Evolutionary conservation across 2,113 vertebrate species (phyloP).

Genomic region (Nibea coibor): DNA sequence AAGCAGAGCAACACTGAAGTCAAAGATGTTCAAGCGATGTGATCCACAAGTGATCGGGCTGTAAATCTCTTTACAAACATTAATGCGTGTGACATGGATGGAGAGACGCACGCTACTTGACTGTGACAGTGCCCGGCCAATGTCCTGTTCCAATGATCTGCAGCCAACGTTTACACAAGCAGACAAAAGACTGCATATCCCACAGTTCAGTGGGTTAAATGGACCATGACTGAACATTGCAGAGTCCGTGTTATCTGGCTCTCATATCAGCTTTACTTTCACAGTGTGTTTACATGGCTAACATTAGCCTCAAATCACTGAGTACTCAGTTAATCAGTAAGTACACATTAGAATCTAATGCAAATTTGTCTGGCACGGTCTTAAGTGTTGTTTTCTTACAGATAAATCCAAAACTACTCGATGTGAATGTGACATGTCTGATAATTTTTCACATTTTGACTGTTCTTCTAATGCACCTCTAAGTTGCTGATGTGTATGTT

Average conservation of each 20-base stretch:
- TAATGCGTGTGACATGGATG: not conserved
- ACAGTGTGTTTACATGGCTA: slow-evolving; percentile 10
- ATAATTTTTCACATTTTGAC: not conserved
- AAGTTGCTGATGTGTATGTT: not conserved
- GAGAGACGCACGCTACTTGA: not conserved
- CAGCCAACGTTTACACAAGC: slow-evolving; percentile 41
- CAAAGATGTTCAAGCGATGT: not conserved
- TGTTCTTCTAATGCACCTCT: not conserved
- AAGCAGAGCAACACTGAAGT: not conserved
- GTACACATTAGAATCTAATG: slow-evolving; percentile 31
- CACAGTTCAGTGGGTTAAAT: slow-evolving; percentile 33
- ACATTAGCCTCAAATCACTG: slow-evolving; percentile 11
- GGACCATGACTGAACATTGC: slow-evolving; percentile 23
- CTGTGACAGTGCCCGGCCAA: not conserved
- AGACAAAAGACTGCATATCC: slow-evolving; percentile 44
- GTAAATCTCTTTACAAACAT: not conserved
- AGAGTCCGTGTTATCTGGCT: slow-evolving; percentile 44
- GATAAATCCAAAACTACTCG: not conserved
- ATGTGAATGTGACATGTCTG: not conserved
- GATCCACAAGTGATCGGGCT: not conserved
- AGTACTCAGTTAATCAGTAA: slow-evolving; percentile 26
- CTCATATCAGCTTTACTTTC: slow-evolving; percentile 52
- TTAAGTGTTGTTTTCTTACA: not conserved
- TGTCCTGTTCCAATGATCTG: not conserved
- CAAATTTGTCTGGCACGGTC: slow-evolving; percentile 17